Conservation (phyloP, 2,888 invertebrate species). For the Nomada flava region DNA sequence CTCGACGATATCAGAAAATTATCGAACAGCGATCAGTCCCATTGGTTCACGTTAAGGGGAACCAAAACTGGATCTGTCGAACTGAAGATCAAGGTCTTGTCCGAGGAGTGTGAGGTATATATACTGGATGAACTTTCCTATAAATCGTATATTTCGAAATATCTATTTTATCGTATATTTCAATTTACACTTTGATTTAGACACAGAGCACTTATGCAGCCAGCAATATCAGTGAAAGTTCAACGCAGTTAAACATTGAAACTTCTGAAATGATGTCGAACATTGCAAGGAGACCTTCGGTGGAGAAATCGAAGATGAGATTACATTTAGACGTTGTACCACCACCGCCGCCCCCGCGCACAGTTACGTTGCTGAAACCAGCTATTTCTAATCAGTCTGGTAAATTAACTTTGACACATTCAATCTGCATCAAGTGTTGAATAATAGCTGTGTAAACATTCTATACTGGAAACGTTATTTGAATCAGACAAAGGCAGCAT, state of each 20-base stretch:
- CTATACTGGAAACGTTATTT: constrained; percentile 3
- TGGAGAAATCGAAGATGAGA: constrained; percentile 80
- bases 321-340: constrained; percentile 79
- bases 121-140: not conserved
- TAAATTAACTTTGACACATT: constrained; percentile 42
- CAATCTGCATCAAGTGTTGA: not conserved
- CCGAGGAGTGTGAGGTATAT: constrained; percentile 80
- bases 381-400: constrained; percentile 74
- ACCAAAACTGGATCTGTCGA: constrained; percentile 85
- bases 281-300: constrained; percentile 78
- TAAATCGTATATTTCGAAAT: not conserved
- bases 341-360: constrained; percentile 81
- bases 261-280: constrained; percentile 64
- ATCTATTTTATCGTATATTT: not conserved
- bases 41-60: constrained; percentile 84
- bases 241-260: constrained; percentile 65
- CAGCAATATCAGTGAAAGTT: constrained; percentile 77
- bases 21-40: constrained; percentile 83
- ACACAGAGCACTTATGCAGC: constrained; percentile 79
- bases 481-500: constrained; percentile 71
- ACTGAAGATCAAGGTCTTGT: constrained; percentile 83
- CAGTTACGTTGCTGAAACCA: constrained; percentile 79
- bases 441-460: not conserved
- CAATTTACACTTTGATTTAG: constrained; percentile 46
- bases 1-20: constrained; percentile 84